Evolutionary conservation across 2,888 invertebrate genomes (phyloP), one percentile per base, ranked within the genome.

Genomic region (Pandemis cinnamomeana): DNA sequence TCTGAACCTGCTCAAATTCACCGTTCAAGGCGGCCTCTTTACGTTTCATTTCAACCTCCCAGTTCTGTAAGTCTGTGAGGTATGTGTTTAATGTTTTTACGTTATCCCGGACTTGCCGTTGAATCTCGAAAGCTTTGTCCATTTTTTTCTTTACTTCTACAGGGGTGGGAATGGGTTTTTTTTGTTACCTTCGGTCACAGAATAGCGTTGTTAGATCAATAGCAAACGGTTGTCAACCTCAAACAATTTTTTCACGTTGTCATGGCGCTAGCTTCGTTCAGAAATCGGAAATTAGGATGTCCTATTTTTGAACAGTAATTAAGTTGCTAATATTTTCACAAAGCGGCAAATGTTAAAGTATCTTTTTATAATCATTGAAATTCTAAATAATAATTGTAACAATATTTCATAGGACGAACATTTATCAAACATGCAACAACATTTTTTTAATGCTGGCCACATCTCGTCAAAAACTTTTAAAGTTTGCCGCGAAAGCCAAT

Each of bases 51-150:
- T 96, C 96, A 68, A 94, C 89, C 82, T 96, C 96, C 96, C 96
- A 96, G 85, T 94, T 95, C 86, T 96, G 95, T 83, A 98, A 91
- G 84, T 97, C 97, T 79, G 95, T 95, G 87, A 96, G 92, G 89
- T 96, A 97, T 78, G 94, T 95, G 81, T 96, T 95, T 71, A 97
- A 89, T 83, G 96, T 96, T 78, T 95, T 95, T 42, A 95, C 95
- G 91, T 97, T 97, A 81, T 97, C 95, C 79, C 95, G 95, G 74
- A 96, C 94, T 88, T 97, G 96, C 84, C 95, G 96, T 90, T 97
- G 97, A 76, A 97, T 87, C 77, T 95, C 88, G 79, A 96, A 87
- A 77, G 96, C 95, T 87, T 95, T 95, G 79, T 96, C 95, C 95
- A 95, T 95, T 84, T 88, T 44, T 82, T 79, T 74, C 77, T 70